Percentiles rank a stretch among this genome's conserved stretches.
Evolutionary conservation across 2,797 vertebrate species (phyloP).

Genomic region (Clamator glandarius): DNA sequence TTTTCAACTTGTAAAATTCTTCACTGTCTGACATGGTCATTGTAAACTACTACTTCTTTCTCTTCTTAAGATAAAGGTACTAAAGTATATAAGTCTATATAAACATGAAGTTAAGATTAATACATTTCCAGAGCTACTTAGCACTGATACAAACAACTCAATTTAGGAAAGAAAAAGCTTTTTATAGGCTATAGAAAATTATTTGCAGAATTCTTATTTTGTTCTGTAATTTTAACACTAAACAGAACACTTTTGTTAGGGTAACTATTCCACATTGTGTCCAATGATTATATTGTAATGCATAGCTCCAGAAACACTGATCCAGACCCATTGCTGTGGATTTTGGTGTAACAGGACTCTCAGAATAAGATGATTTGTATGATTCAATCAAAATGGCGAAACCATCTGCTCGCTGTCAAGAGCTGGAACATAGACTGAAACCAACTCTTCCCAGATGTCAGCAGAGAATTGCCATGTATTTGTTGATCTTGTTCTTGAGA

Average conservation of each 20-base stretch:
- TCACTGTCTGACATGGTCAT: background rate
- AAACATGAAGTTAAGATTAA: background rate
- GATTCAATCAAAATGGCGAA: background rate
- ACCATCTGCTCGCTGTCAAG: conserved; percentile 14
- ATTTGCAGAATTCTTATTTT: background rate
- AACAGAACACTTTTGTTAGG: background rate
- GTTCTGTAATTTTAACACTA: background rate
- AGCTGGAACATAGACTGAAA: background rate
- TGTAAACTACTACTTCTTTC: background rate
- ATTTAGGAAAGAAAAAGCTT: background rate
- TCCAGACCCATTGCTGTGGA: background rate
- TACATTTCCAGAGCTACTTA: background rate
- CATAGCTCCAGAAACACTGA: background rate
- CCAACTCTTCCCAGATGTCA: conserved; percentile 35
- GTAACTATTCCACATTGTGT: background rate
- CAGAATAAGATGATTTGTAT: background rate
- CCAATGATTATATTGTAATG: background rate
- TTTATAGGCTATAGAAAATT: background rate
- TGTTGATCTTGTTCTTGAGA: background rate
- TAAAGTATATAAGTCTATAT: background rate
- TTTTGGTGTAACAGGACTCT: background rate
- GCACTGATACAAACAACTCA: background rate
- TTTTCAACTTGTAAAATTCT: background rate
- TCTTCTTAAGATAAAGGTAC: background rate
- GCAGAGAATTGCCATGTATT: background rate